Evolutionary conservation across 1,140 invertebrate species (phyloP), one percentile per base, ranked within the genome.

Genomic region (Cotesia typhae): DNA sequence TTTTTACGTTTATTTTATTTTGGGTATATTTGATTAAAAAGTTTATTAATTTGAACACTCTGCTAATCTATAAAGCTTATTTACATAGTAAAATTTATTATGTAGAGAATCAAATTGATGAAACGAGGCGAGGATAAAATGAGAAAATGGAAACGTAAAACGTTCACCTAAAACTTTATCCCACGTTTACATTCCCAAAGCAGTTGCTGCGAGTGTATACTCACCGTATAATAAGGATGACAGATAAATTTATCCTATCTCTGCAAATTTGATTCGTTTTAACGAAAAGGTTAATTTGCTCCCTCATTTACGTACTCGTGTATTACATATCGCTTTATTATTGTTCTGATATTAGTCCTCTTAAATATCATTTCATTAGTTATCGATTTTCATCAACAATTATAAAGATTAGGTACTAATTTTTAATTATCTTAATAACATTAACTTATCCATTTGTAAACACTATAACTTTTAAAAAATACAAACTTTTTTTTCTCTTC

Each of bases 231-330:
- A 7, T 60, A 12, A 59, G 57, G 57, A 37, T 57, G 47, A 70
- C 55, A 70, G 55, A 47, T 70, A 63, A 70, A 70, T 70, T 70
- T 63, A 70, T 70, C 63, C 51, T 36, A 70, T 70, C 69, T 36
- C 37, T 52, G 47, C 57, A 64, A 70, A 70, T 70, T 70, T 70
- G 69, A 70, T 70, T 70, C 63, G 14, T 65, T 20, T 65, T 47
- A 47, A 14, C 37, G 37, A 14, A 37, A 12, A 37, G 41, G 41
- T 65, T 70, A 70, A 63, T 70, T 70, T 41, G 55, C 60, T 60
- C n/a, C 53, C 59, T 70, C 28, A 63, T 64, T 61, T 51, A 63
- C 36, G 69, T 35, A 64, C 63, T 47, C 20, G 47, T 52, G 36
- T 59, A 20, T 36, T 41, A 41, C 3, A 35, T 28, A 51, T 68